Evolutionary conservation across 2,113 vertebrate species (phyloP), one percentile per base, ranked within the genome.

Genomic region (Gorsachius goisagi): DNA sequence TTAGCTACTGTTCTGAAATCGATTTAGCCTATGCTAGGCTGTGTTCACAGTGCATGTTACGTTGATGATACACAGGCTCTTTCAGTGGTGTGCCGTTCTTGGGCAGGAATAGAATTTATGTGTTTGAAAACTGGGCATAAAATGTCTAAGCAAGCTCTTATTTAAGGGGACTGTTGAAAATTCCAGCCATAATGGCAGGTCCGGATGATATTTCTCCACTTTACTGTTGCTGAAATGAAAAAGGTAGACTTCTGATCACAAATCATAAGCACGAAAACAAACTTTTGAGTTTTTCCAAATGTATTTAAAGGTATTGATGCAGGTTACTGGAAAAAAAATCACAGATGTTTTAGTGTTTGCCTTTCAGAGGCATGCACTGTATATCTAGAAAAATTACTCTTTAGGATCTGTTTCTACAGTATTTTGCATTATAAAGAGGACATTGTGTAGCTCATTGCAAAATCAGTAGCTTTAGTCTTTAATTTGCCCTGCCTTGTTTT

Each of bases 381-480:
- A 22, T 84, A n/a, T 77, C 86, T 92, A 92, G 95, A 95, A 95
- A 94, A 95, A 71, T 39, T 21, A 47, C 28, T 50, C 35, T 92
- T 94, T 85, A 75, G 89, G 39, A 32, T 93, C 69, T 12, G 11
- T 93, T 97, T 94, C 76, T 85, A 69, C 56, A 56, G 77, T 89
- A 39, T 85, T 95, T 92, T 95, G 73, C 91, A 69, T 96, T 89
- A 94, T 75, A 93, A 95, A 94, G 81, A 91, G 39, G 58, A 83
- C 77, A 79, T 89, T 95, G 81, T 95, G 49, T 87, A 72, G 87
- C 56, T 89, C 20, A 9, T 62, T 96, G 81, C 89, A 91, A 95
- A 94, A 96, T 89, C 84, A 69, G 58, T 91, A 49, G 74, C 66
- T 95, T 96, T 60, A 81, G 89, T 85, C 76, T 89, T 78, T 93